phyloP scores from a whole-genome alignment of 1,140 invertebrate species.

The Phthorimaea operculella region DNA sequence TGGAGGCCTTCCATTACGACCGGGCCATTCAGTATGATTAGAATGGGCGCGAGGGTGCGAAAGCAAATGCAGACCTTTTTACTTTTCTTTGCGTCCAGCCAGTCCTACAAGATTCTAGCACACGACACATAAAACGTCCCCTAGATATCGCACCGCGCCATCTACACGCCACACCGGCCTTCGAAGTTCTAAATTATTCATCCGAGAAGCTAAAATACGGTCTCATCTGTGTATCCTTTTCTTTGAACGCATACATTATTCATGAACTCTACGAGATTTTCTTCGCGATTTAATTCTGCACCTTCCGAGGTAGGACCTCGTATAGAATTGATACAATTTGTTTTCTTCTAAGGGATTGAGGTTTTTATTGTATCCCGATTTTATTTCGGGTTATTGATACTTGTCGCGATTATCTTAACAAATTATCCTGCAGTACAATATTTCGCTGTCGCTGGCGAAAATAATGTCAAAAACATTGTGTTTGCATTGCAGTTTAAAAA shows the following conservation, averaged over 20 bases:
- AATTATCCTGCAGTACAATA: too few species aligned
- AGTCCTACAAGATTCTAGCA: background rate
- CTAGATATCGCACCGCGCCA: conserved; percentile 7
- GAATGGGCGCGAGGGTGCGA: background rate
- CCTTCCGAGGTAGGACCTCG: background rate
- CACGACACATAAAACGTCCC: background rate
- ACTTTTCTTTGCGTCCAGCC: background rate
- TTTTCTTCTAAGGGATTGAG: background rate
- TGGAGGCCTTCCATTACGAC: background rate
- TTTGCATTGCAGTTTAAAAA: too few species aligned
- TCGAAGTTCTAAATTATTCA: conserved; percentile 43
- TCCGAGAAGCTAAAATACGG: conserved; percentile 41
- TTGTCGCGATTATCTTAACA: too few species aligned
- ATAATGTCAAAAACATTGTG: too few species aligned
- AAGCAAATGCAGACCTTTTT: background rate
- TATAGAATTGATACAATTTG: background rate
- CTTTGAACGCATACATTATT: conserved; percentile 49
- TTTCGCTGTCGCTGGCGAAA: too few species aligned
- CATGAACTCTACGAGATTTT: conserved; percentile 39
- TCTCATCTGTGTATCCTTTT: conserved; percentile 44
- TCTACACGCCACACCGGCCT: conserved; percentile 12
- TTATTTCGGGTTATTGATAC: too few species aligned
- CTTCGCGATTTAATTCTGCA: conserved; percentile 34
- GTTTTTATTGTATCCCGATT: too few species aligned
- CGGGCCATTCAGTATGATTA: background rate